Conservation (phyloP, 2,888 invertebrate genomes). For the Phorcus lineatus region DNA sequence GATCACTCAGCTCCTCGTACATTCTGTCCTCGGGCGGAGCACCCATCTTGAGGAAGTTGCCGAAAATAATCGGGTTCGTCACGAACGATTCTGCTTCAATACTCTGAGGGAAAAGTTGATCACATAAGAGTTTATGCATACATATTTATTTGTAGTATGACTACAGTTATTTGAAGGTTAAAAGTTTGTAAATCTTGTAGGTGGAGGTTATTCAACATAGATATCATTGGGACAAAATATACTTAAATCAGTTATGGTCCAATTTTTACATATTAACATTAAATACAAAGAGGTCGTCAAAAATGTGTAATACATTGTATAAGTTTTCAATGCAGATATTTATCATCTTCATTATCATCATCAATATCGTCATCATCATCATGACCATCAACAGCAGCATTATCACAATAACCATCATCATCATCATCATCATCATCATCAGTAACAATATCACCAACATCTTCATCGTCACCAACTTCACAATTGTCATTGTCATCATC, state of each 20-base stretch:
- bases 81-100: slow-evolving; percentile 71
- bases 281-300: too few relatives aligned
- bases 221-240: too few relatives aligned
- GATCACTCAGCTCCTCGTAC: slow-evolving; percentile 89
- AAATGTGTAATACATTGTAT: too few relatives aligned
- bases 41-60: slow-evolving; percentile 88
- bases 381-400: neutral
- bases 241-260: too few relatives aligned
- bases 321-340: too few relatives aligned
- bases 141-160: neutral
- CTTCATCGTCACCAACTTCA: neutral
- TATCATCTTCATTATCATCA: too few relatives aligned
- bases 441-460: neutral
- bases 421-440: slow-evolving; percentile 3
- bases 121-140: neutral
- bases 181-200: neutral
- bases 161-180: neutral
- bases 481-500: too few relatives aligned
- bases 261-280: too few relatives aligned
- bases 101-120: slow-evolving; percentile 53
- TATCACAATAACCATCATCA: neutral
- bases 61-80: slow-evolving; percentile 81
- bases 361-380: too few relatives aligned
- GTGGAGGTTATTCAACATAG: too few relatives aligned
- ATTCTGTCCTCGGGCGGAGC: slow-evolving; percentile 84